phyloP scores from a whole-genome alignment of 2,113 vertebrate genomes.

The Amphiprion percula region DNA sequence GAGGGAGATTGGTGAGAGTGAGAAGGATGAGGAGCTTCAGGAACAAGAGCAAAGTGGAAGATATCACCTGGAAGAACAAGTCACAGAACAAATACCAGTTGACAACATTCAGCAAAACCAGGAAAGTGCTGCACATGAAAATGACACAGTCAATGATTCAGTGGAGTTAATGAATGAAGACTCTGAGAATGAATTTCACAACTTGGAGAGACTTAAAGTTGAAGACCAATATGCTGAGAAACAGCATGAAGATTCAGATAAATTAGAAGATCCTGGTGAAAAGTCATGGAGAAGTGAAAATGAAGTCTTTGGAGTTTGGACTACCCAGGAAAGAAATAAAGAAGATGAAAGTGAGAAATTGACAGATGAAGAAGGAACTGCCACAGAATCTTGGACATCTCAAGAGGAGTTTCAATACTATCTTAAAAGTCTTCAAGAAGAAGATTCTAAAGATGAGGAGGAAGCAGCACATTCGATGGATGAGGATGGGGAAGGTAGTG shows the following conservation, averaged over 20 bases:
- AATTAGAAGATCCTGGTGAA: neutral
- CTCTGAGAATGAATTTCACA: neutral
- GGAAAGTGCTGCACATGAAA: neutral
- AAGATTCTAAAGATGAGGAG: slow-evolving; percentile 20
- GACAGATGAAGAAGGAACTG: neutral
- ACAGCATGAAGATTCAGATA: neutral
- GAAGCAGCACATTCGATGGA: slow-evolving; percentile 16
- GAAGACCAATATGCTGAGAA: neutral
- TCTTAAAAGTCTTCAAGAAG: slow-evolving; percentile 1
- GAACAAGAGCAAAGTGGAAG: neutral
- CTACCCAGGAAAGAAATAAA: neutral
- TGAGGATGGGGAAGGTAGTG: slow-evolving; percentile 38
- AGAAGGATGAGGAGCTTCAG: neutral
- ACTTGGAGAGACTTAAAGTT: neutral
- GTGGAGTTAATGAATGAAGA: neutral
- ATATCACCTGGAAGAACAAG: neutral
- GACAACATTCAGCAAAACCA: neutral
- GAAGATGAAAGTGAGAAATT: neutral
- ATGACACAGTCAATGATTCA: neutral
- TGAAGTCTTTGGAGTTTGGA: neutral
- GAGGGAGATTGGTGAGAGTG: neutral
- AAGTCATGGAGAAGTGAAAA: neutral
- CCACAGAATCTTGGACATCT: neutral
- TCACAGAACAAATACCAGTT: neutral
- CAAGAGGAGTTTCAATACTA: slow-evolving; percentile 4